A percentile compares a stretch with the other conserved stretches of the same genome.
Evolutionary conservation across 2,888 invertebrate genomes (phyloP).

Genomic region (Allacma fusca): DNA sequence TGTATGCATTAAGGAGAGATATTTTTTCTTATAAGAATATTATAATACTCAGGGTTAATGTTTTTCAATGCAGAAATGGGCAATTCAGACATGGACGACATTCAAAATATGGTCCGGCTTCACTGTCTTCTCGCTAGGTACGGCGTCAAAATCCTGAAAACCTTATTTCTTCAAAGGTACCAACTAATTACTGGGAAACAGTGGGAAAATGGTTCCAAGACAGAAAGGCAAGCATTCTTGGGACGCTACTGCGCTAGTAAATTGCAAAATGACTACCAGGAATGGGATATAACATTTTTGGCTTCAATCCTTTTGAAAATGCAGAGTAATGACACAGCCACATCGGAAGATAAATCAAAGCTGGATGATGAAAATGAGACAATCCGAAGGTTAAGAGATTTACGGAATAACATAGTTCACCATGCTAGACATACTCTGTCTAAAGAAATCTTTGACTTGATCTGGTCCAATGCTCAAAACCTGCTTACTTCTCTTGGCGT

Average conservation of each 20-base stretch:
- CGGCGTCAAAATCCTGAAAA: neutral
- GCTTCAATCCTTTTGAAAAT: neutral
- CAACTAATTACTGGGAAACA: neutral
- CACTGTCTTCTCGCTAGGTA: neutral
- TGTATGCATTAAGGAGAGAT: no score
- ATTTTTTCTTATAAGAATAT: no score
- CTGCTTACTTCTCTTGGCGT: neutral
- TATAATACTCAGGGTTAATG: no score
- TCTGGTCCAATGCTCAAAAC: neutral
- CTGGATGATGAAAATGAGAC: no score
- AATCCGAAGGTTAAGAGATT: neutral
- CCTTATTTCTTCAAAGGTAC: neutral
- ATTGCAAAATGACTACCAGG: no score
- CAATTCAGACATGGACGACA: no score
- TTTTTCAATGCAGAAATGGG: no score
- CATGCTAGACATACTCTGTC: neutral
- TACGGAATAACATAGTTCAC: neutral
- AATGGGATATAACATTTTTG: neutral
- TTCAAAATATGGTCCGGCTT: neutral
- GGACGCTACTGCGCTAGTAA: no score
- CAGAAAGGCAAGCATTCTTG: neutral
- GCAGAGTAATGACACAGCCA: neutral
- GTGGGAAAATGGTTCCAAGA: neutral
- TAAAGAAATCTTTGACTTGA: neutral
- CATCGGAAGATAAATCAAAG: no score